Evolutionary conservation across 2,888 invertebrate genomes (phyloP).

Genomic region (Dyspetes luteomarginatus): DNA sequence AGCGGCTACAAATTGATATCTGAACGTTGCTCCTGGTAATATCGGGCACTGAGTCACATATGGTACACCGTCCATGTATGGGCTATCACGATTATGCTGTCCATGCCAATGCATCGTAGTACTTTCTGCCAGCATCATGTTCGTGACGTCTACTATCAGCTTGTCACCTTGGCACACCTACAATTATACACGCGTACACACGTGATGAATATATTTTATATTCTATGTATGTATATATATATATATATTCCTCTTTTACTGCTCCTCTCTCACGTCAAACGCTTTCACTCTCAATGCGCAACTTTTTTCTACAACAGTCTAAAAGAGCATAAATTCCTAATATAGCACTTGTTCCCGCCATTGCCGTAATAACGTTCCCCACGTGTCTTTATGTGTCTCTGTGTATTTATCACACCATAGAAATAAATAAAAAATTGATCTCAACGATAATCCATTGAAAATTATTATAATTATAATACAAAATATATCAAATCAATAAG

Average conservation of each 20-base stretch:
- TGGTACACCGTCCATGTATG: conserved; percentile 96
- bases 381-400: conserved; percentile 5
- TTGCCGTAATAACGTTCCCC: background rate
- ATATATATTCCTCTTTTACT: conserved; percentile 3
- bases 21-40: conserved; percentile 89
- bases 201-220: conserved; percentile 13
- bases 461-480: too few species aligned
- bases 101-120: conserved; percentile 98
- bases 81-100: conserved; percentile 90
- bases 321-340: conserved; percentile 31
- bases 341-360: conserved; percentile 3
- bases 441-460: too few species aligned
- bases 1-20: conserved; percentile 90
- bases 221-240: too few species aligned
- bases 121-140: conserved; percentile 91
- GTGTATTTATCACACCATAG: background rate
- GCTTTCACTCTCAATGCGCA: conserved; percentile 55
- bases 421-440: too few species aligned
- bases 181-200: conserved; percentile 33
- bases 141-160: conserved; percentile 92
- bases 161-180: conserved; percentile 94
- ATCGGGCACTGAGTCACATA: conserved; percentile 94
- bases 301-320: too few species aligned
- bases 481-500: too few species aligned
- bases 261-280: conserved; percentile 33